Base-by-base conservation (phyloP, 2,113 vertebrate genomes). In the Mastomys natalensis region DNA sequence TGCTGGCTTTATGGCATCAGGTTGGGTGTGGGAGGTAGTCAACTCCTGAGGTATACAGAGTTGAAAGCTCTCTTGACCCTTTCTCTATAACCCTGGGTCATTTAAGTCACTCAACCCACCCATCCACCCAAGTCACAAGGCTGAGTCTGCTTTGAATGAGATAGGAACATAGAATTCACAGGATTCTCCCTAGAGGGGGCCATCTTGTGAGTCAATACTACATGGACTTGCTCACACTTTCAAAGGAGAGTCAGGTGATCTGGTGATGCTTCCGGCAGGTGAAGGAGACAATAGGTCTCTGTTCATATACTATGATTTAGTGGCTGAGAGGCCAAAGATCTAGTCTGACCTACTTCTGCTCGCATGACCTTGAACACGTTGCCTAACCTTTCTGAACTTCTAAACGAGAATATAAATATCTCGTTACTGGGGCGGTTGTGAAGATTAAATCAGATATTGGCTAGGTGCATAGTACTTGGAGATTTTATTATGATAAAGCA, bases 401-500 rank as follows among this genome's bases (percentile, higher is more conserved):
- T 70, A 87, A 87, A 81, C 16, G 45, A 89, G 29, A 70, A 45
- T 66, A 73, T 78, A 92, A 70, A 68, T 66, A 93, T 78, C 74
- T 93, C 72, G 21, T 31, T 74, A 40, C 89, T 74, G 95, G 89
- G 95, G 89, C 19, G 93, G 53, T 81, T 87, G 84, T 66, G 93
- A 94, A 91, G 72, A 96, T 80, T 90, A 80, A 93, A 97, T 97
- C 78, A 97, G 94, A 40, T 72, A 77, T 73, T 78, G 51, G 86
- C 66, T 91, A 97, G 64, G 93, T 73, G 77, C 22, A 60, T 88
- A 95, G 97, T 86, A 88, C 82, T 84, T 87, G 29, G 68, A 91
- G 84, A 93, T 72, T 94, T 94, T 96, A 94, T 93, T 93, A 48
- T 95, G 86, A 96, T 97, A 96, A 95, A 94, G 37, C 45, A 80